Evolutionary conservation across 2,113 vertebrate species (phyloP), one percentile per base, ranked within the genome.

Genomic region (Spheniscus mendiculus): DNA sequence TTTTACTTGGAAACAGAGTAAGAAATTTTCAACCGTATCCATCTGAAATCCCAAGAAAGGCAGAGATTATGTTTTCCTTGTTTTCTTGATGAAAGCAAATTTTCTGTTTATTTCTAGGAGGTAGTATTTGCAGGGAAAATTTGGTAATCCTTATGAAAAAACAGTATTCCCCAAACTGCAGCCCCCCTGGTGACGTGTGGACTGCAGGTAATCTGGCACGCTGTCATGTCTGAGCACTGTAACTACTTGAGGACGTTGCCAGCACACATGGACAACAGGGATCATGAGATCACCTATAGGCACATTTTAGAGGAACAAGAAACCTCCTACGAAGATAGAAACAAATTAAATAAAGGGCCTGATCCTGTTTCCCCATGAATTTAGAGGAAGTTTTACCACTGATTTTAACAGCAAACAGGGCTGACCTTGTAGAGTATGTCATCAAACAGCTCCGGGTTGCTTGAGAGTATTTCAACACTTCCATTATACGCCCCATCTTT

Each of bases 271-370:
- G 90, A 77, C 95, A 96, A 26, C 83, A 88, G 67, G 36, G 56
- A 84, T 85, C 82, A 72, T 97, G 95, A 97, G 74, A 89, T 96
- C 97, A 96, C 91, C 81, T 42, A 23, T 1, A 91, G 63, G n/a
- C 73, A 62, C 21, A 67, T 80, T 97, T 87, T 44, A 90, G 69
- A 94, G 89, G 45, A 91, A 74, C 19, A 42, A 79, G 50, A 91
- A 96, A 91, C 38, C 87, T 82, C 74, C 85, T 66, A 73, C 42
- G 20, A 83, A 91, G 87, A 81, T 27, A 96, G 87, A 93, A 91
- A 79, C 78, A 87, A 86, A 89, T 88, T 88, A 88, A 89, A 89
- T 63, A 61, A 55, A 92, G 61, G 42, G 56, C 22, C 72, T 79
- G 67, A 92, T 96, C 63, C 61, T 86, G 47, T 86, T 91, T 93